phyloP scores from a whole-genome alignment of 2,888 invertebrate species.

The Cantharis rufa region DNA sequence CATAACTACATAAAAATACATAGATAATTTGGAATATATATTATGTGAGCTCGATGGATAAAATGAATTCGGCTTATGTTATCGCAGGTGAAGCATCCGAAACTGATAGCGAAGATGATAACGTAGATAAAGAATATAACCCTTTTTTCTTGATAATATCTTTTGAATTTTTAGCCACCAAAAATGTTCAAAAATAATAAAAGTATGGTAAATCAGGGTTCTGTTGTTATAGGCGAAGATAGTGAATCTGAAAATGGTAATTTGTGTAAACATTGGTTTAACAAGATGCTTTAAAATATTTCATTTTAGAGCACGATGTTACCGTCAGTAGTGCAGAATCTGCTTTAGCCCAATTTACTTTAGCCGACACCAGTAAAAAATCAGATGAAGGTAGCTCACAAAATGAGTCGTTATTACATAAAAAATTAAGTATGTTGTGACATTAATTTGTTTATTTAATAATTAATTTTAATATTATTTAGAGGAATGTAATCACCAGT shows the following conservation, averaged over 20 bases:
- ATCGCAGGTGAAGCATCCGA: constrained; percentile 54
- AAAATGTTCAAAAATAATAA: not conserved
- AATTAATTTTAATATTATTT: constrained; percentile 28
- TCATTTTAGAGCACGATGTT: constrained; percentile 38
- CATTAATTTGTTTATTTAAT: not conserved
- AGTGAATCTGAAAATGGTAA: not conserved
- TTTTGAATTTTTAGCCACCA: not conserved
- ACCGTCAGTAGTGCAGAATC: constrained; percentile 47
- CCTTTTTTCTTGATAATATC: not conserved
- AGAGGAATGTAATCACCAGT: constrained; percentile 49
- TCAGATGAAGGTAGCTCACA: not conserved
- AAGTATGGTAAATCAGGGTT: not conserved
- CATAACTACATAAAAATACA: not conserved
- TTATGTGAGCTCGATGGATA: not conserved
- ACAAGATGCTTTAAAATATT: not conserved
- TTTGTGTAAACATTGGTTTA: not conserved
- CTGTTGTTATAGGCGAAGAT: not conserved
- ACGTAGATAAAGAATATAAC: not conserved
- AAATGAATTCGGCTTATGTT: constrained; percentile 38
- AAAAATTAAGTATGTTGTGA: constrained; percentile 32
- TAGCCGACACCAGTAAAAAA: constrained; percentile 12
- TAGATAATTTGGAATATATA: not conserved
- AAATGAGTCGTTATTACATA: constrained; percentile 31
- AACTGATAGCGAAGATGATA: constrained; percentile 54
- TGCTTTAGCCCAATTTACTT: constrained; percentile 35